Conservation (phyloP, 2,113 vertebrate species). For the Mus pahari region DNA sequence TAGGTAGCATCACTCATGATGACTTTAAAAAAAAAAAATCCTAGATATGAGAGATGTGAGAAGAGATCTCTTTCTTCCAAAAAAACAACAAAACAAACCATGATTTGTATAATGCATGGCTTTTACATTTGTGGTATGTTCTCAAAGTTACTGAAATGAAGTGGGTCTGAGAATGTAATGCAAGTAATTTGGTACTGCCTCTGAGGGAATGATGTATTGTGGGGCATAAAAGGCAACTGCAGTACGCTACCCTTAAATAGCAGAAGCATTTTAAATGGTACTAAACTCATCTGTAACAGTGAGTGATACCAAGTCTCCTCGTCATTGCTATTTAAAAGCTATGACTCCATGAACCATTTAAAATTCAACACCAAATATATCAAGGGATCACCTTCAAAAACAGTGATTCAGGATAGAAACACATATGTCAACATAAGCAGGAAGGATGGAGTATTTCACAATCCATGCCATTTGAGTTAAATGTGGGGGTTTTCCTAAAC, state of each 20-base stretch:
- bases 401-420: not conserved
- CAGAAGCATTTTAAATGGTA: not conserved
- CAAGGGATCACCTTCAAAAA: not conserved
- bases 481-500: not conserved
- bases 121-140: not conserved
- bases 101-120: not conserved
- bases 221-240: not conserved
- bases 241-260: not conserved
- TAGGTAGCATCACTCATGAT: not conserved
- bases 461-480: not conserved
- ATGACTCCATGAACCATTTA: constrained; percentile 1
- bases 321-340: not conserved
- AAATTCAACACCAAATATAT: not conserved
- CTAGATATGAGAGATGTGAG: not conserved
- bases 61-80: not conserved
- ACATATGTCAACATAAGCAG: not conserved
- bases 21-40: not conserved
- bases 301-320: not conserved
- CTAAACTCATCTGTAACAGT: not conserved
- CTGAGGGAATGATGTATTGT: not conserved
- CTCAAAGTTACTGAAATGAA: constrained; percentile 7
- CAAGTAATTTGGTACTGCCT: not conserved
- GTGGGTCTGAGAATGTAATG: not conserved
- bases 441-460: not conserved
- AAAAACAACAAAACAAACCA: not conserved